Conservation (phyloP, 2,797 vertebrate species). For the Enteromius unitaeniatus region DNA sequence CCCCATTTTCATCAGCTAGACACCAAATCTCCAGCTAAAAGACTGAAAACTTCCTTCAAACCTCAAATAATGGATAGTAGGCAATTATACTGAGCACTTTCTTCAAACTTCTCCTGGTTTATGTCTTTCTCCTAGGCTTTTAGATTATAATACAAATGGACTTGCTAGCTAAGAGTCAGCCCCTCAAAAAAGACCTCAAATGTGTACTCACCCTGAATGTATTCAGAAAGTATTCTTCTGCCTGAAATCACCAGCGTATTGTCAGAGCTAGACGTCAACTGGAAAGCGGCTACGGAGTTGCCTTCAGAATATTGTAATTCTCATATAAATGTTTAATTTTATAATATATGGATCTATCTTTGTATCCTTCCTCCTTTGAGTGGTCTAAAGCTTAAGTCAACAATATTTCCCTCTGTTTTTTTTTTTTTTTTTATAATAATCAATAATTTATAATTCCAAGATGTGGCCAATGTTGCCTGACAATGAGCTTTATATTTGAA, state of each 20-base stretch:
- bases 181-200: slow-evolving; percentile 26
- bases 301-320: slow-evolving; percentile 34
- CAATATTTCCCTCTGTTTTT: not conserved
- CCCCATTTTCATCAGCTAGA: slow-evolving; percentile 63
- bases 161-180: slow-evolving; percentile 26
- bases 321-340: slow-evolving; percentile 44
- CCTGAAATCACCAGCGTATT: slow-evolving; percentile 81
- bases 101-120: slow-evolving; percentile 31
- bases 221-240: slow-evolving; percentile 66
- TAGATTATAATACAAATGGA: slow-evolving; percentile 18
- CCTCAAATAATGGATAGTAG: slow-evolving; percentile 18
- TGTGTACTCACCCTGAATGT: slow-evolving; percentile 84
- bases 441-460: slow-evolving; percentile 45
- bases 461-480: slow-evolving; percentile 48
- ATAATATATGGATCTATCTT: slow-evolving; percentile 46
- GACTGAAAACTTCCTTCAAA: slow-evolving; percentile 56
- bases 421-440: slow-evolving; percentile 32
- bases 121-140: slow-evolving; percentile 26
- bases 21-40: slow-evolving; percentile 45
- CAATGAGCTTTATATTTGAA: slow-evolving; percentile 57
- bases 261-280: slow-evolving; percentile 28
- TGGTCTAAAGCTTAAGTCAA: slow-evolving; percentile 17
- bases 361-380: slow-evolving; percentile 1
- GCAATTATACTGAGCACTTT: slow-evolving; percentile 58
- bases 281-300: slow-evolving; percentile 33